Conservation (phyloP, 2,113 vertebrate species). For the Apus apus region DNA sequence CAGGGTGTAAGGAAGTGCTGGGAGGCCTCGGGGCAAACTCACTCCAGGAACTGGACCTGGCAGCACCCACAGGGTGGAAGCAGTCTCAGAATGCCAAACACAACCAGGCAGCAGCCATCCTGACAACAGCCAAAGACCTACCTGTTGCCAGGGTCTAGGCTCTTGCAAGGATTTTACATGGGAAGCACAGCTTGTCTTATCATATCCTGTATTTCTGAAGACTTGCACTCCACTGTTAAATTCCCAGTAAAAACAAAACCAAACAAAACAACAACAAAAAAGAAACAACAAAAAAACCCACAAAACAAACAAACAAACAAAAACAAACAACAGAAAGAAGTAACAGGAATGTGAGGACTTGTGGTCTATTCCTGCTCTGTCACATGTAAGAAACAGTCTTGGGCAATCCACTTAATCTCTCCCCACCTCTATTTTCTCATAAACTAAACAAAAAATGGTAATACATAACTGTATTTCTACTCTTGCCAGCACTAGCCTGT, state of each 20-base stretch:
- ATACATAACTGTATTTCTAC: background rate
- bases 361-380: background rate
- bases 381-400: background rate
- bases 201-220: background rate
- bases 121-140: background rate
- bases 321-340: background rate
- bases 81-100: background rate
- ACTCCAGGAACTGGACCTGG: background rate
- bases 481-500: background rate
- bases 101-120: background rate
- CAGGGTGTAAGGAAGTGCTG: background rate
- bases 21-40: background rate
- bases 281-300: background rate
- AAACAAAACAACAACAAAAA: background rate
- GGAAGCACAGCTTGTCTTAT: background rate
- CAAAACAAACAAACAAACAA: too few relatives aligned
- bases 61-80: background rate
- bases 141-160: background rate
- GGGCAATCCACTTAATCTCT: background rate
- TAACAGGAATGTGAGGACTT: background rate
- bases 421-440: background rate
- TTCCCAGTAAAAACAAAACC: background rate
- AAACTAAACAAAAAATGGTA: background rate
- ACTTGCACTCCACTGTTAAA: background rate
- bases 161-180: background rate